A percentile compares a stretch with the other conserved stretches of the same genome.
These are phyloP conservation scores for Pagrus major DNA, from an alignment of 2,113 vertebrate genomes.

Conservation along the genomic window DNA sequence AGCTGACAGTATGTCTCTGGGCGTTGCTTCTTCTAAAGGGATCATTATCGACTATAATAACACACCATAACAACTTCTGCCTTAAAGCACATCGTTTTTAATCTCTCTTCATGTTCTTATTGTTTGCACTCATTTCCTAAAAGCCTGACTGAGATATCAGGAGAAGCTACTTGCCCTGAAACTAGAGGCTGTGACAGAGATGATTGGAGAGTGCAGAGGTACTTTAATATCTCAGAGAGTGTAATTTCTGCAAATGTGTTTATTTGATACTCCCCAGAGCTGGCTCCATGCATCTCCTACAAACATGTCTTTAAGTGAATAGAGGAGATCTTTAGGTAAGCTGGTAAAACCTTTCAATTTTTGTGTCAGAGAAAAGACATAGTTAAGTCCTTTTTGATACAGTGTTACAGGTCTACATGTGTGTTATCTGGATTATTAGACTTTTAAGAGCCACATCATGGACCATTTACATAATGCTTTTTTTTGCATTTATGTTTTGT, in stretches of 20 bases:
- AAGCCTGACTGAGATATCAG: neutral
- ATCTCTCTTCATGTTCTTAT: neutral
- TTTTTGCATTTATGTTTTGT: neutral
- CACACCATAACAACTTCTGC: conserved; percentile 16
- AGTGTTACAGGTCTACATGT: neutral
- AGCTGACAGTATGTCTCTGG: neutral
- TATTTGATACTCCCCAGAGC: neutral
- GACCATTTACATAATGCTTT: neutral
- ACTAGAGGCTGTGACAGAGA: neutral
- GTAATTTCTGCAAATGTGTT: neutral
- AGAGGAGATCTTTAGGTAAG: neutral
- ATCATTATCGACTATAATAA: neutral
- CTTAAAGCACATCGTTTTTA: conserved; percentile 34
- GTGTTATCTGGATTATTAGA: neutral
- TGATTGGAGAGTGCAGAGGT: neutral
- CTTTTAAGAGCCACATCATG: neutral
- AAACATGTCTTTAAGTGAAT: neutral
- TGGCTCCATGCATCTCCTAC: neutral
- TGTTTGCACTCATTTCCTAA: conserved; percentile 10
- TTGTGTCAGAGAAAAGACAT: neutral
- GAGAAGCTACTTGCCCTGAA: neutral
- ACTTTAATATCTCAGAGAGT: neutral
- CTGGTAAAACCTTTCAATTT: neutral
- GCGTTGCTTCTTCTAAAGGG: conserved; percentile 25
- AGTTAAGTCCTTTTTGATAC: neutral